Evolutionary conservation across 1,140 invertebrate genomes (phyloP).

Genomic region (Drosophila kanapiae): DNA sequence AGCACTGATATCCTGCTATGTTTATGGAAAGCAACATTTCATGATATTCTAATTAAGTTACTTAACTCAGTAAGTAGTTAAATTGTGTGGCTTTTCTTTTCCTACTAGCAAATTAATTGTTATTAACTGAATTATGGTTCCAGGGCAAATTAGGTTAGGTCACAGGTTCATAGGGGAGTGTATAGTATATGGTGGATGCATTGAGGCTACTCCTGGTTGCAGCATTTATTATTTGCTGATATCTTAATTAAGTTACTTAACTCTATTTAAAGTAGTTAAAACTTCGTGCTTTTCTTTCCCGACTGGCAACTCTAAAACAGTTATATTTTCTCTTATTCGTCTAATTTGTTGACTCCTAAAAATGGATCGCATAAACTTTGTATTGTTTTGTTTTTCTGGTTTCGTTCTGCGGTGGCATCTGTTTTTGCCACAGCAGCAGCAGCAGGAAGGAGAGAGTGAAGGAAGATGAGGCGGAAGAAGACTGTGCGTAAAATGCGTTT

Average conservation of each 20-base stretch:
- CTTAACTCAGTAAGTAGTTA: no score
- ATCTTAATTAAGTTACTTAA: no score
- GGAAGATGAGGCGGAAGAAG: slow-evolving; percentile 1
- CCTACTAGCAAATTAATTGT: no score
- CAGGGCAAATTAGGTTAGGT: no score
- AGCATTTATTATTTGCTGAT: no score
- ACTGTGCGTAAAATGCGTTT: slow-evolving; percentile 75
- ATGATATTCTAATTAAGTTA: neutral
- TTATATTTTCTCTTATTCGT: neutral
- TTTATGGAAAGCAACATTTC: neutral
- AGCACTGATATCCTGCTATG: neutral
- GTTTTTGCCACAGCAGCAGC: slow-evolving; percentile 46
- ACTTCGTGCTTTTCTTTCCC: neutral
- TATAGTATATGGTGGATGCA: no score
- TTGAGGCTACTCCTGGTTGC: no score
- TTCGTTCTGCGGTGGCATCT: slow-evolving; percentile 68
- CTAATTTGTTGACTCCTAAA: neutral
- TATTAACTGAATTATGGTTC: no score
- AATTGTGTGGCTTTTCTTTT: no score
- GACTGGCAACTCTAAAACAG: neutral
- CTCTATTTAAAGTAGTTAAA: no score
- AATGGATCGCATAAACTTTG: slow-evolving; percentile 2
- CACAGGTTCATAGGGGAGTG: no score
- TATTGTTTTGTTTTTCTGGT: slow-evolving; percentile 31
- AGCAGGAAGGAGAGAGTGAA: neutral